These are phyloP conservation scores for Oreocharis arfaki DNA, from an alignment of 2,113 vertebrate species.

Conservation along the genomic window DNA sequence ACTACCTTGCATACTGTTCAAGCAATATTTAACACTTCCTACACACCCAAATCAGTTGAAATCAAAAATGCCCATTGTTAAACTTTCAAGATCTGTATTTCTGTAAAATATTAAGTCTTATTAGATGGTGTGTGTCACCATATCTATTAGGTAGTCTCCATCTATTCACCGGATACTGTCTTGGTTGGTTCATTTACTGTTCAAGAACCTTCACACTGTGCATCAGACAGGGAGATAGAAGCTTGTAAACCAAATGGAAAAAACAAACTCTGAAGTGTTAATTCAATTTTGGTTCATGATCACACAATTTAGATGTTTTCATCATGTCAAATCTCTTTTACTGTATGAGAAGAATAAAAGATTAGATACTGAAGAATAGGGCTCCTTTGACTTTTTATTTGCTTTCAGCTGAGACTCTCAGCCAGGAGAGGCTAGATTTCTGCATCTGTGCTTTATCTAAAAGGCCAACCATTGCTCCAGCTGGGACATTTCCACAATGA, in stretches of 20 bases:
- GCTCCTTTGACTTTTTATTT: not conserved
- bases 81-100: not conserved
- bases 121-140: not conserved
- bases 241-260: not conserved
- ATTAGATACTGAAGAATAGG: not conserved
- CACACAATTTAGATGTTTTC: not conserved
- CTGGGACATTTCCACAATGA: rapidly evolving
- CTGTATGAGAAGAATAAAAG: not conserved
- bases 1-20: not conserved
- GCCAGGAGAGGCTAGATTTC: not conserved
- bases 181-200: not conserved
- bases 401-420: not conserved
- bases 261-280: not conserved
- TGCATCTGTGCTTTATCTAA: not conserved
- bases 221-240: not conserved
- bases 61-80: not conserved
- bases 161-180: not conserved
- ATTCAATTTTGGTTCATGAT: not conserved
- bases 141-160: not conserved
- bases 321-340: not conserved
- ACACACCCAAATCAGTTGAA: not conserved
- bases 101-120: not conserved
- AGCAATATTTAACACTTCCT: not conserved
- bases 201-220: not conserved
- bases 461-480: not conserved